These are phyloP conservation scores for Cynoglossus semilaevis DNA, from an alignment of 2,113 vertebrate genomes.

Conservation along the genomic window DNA sequence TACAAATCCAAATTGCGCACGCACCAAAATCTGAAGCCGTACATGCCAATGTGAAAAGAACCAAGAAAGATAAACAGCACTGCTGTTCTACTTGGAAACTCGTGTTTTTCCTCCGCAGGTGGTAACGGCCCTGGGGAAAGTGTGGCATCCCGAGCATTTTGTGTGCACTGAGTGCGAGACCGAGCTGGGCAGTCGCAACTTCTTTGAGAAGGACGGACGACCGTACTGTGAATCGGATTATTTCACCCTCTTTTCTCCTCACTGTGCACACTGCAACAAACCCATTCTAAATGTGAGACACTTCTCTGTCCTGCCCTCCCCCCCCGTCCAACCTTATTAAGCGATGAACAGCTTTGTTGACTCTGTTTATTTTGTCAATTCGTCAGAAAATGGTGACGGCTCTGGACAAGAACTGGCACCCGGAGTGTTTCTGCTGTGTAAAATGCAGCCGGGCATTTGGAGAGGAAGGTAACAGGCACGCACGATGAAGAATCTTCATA, in stretches of 20 bases:
- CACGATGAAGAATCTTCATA: background rate
- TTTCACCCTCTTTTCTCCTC: slow-evolving; percentile 87
- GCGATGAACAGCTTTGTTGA: background rate
- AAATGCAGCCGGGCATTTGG: slow-evolving; percentile 86
- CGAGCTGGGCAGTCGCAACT: slow-evolving; percentile 86
- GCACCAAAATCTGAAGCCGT: no score
- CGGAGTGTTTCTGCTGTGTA: slow-evolving; percentile 90
- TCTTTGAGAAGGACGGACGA: slow-evolving; percentile 89
- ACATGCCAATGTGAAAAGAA: no score
- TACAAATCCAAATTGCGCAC: no score
- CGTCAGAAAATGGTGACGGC: slow-evolving; percentile 91
- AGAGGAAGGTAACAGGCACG: slow-evolving; percentile 82
- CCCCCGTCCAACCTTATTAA: background rate
- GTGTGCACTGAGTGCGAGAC: slow-evolving; percentile 84
- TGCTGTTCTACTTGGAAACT: background rate
- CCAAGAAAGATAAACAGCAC: background rate
- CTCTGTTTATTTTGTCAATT: background rate
- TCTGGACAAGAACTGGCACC: slow-evolving; percentile 91
- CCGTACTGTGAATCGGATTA: slow-evolving; percentile 92
- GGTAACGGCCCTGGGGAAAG: slow-evolving; percentile 85
- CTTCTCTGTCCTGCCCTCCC: no score
- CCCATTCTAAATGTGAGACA: slow-evolving; percentile 85
- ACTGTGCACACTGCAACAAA: slow-evolving; percentile 87
- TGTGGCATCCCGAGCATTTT: slow-evolving; percentile 93
- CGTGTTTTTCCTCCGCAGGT: slow-evolving; percentile 68